phyloP scores from a whole-genome alignment of 2,113 vertebrate species.

The Ictidomys tridecemlineatus region DNA sequence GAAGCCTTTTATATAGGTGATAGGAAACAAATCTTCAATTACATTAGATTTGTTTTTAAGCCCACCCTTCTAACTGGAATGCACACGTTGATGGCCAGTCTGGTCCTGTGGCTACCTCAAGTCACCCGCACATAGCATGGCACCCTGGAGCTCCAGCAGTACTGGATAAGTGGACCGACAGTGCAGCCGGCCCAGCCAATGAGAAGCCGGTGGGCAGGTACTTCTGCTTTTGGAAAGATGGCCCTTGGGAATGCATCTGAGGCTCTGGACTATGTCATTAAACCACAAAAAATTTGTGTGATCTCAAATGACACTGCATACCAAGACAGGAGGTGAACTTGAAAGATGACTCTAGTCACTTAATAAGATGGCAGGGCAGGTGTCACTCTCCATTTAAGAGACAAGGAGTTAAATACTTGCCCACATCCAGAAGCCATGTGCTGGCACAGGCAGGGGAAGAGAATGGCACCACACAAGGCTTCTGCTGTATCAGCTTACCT shows the following conservation, averaged over 20 bases:
- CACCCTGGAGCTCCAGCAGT: accelerated
- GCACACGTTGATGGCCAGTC: background rate
- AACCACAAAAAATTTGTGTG: background rate
- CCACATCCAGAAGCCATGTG: accelerated
- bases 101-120: background rate
- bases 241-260: background rate
- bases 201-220: background rate
- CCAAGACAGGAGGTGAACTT: background rate
- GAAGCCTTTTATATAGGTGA: background rate
- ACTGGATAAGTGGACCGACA: background rate
- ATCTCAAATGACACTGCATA: background rate
- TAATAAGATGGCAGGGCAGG: background rate
- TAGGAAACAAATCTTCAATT: background rate
- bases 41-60: accelerated
- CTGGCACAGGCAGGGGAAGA: background rate
- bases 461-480: background rate
- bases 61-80: background rate
- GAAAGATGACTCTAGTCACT: background rate
- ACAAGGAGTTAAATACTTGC: background rate
- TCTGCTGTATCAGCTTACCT: no score
- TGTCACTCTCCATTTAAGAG: background rate
- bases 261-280: background rate
- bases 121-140: background rate
- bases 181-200: background rate
- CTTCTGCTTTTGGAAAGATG: background rate